Evolutionary conservation across 2,888 invertebrate genomes (phyloP).

Genomic region (Ditula angustiorana): DNA sequence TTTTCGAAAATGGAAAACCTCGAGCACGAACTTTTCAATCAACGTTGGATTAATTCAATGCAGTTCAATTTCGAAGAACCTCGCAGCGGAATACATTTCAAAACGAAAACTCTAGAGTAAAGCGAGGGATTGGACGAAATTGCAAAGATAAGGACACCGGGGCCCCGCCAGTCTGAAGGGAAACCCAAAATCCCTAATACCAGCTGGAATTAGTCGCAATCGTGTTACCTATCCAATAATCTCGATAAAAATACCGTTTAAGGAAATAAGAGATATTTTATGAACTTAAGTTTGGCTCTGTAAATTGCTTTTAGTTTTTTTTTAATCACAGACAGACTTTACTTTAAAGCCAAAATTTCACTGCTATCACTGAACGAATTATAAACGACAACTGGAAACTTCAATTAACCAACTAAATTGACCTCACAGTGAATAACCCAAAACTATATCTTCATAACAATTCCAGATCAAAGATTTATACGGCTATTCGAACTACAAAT

Average conservation of each 20-base stretch:
- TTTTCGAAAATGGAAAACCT: constrained; percentile 33
- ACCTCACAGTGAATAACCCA: constrained; percentile 5
- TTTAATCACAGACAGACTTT: too few relatives aligned
- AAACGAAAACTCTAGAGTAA: constrained; percentile 54
- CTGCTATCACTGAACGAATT: constrained; percentile 8
- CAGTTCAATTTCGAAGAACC: constrained; percentile 62
- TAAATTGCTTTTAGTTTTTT: too few relatives aligned
- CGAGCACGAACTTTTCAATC: constrained; percentile 65
- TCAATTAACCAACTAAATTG: constrained; percentile 8
- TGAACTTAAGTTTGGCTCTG: constrained; percentile 26
- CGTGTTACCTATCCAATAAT: constrained; percentile 56
- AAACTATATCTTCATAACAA: constrained; percentile 11
- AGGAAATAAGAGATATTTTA: constrained; percentile 49
- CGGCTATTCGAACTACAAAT: constrained; percentile 43
- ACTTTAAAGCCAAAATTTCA: constrained; percentile 12
- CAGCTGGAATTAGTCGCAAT: constrained; percentile 66
- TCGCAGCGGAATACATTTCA: constrained; percentile 59
- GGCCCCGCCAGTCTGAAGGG: constrained; percentile 57
- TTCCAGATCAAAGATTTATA: constrained; percentile 21
- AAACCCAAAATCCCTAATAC: constrained; percentile 54
- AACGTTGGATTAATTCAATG: constrained; percentile 66
- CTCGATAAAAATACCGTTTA: constrained; percentile 56
- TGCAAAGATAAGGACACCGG: constrained; percentile 58
- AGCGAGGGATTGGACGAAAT: constrained; percentile 56
- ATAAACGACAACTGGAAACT: constrained; percentile 5